A percentile compares a stretch with the other conserved stretches of the same genome.
phyloP scores from a whole-genome alignment of 2,797 vertebrate genomes.

The Pangasius krempfi region DNA sequence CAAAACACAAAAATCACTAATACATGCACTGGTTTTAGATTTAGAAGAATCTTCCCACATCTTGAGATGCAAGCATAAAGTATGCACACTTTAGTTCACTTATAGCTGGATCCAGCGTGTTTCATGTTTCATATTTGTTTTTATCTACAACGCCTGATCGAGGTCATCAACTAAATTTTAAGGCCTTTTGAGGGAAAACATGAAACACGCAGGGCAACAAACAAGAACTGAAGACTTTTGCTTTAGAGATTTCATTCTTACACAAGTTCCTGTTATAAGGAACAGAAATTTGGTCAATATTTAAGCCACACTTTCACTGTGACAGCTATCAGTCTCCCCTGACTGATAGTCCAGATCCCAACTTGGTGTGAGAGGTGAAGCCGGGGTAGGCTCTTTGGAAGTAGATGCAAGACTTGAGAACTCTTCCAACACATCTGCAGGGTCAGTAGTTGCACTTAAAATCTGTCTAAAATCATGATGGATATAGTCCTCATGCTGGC shows the following conservation, averaged over 20 bases:
- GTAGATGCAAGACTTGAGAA: slow-evolving; percentile 43
- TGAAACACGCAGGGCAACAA: background rate
- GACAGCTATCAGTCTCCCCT: slow-evolving; percentile 59
- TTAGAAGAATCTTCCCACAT: background rate
- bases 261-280: background rate
- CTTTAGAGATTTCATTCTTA: slow-evolving; percentile 61
- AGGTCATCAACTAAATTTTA: background rate
- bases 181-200: background rate
- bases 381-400: slow-evolving; percentile 41
- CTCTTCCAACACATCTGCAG: slow-evolving; percentile 19
- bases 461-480: slow-evolving; percentile 6
- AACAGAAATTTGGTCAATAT: background rate
- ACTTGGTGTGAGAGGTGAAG: slow-evolving; percentile 38
- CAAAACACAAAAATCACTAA: background rate
- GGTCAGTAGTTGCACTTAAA: slow-evolving; percentile 11
- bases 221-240: slow-evolving; percentile 18
- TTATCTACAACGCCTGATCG: background rate
- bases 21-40: background rate
- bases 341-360: slow-evolving; percentile 60
- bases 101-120: background rate
- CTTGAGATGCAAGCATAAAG: background rate
- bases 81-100: background rate
- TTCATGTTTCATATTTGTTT: background rate
- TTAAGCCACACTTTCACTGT: slow-evolving; percentile 66
- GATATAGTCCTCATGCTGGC: background rate